Base-by-base conservation (phyloP, 2,888 invertebrate species). In the Drosophila yooni region DNA sequence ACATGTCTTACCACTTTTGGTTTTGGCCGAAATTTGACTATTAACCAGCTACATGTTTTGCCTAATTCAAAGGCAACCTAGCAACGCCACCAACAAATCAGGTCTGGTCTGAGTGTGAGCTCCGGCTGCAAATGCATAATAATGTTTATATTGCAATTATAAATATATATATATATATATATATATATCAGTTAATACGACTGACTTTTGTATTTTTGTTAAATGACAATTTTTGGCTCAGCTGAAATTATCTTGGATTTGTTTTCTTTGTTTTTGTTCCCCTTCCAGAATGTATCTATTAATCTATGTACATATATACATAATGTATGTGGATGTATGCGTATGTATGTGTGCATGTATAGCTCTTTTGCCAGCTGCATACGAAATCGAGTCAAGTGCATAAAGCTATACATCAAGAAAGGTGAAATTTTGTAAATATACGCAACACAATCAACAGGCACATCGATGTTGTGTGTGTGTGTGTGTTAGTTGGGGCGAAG, bases 1-100 rank as follows among this genome's bases (percentile, higher is more conserved):
- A n/a, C 81, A 68, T 66, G 68, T 78, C 34, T 81, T 76, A 33
- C 81, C 81, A 57, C 56, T 69, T 79, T 76, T 77, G 77, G 79
- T 51, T 33, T 63, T 51, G 65, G 31, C 48, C 53, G 43, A 54
- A 51, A 62, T 64, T 11, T 69, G 67, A 60, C 67, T 53, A 65
- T 71, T 76, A 76, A 76, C 70, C 81, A 63, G 74, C 70, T 77
- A 64, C 65, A 73, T 81, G 67, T 64, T 77, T 81, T 72, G 73
- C 77, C 81, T 76, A 81, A 61, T 62, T 58, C 60, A 79, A 71
- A 63, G 59, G 48, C 63, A 70, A 11, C 60, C 34, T 34, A 46
- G 57, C 25, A 68, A 60, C n/a, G n/a, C 38, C 1, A 52, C 34
- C 33, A 31, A 13, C 40, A 33, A 74, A 36, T 29, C 50, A 36